Evolutionary conservation across 2,797 vertebrate species (phyloP).

Genomic region (Lateolabrax maculatus): DNA sequence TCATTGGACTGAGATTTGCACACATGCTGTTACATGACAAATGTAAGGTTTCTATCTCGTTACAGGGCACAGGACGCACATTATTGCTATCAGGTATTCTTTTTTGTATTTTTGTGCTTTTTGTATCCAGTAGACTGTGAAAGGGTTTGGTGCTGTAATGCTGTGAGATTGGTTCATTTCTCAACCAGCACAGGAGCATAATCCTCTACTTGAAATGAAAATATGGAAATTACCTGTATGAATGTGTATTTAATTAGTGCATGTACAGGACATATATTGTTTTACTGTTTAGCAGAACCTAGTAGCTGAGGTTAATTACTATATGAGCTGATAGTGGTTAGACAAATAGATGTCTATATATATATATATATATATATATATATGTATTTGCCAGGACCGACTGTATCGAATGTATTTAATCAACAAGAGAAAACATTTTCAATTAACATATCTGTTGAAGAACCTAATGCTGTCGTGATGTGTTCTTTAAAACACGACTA

Average conservation of each 20-base stretch:
- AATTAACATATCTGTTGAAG: background rate
- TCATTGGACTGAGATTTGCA: constrained; percentile 44
- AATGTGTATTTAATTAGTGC: background rate
- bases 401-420: no score
- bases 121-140: background rate
- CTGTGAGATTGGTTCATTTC: background rate
- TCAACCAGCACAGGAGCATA: background rate
- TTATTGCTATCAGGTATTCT: background rate
- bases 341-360: background rate
- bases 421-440: background rate
- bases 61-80: background rate
- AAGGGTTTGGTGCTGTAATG: background rate
- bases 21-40: constrained; percentile 11
- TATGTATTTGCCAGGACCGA: background rate
- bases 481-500: no score
- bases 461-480: no score
- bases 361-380: background rate
- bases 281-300: background rate
- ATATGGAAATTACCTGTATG: background rate
- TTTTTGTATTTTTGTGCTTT: background rate
- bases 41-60: background rate
- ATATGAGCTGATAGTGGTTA: background rate
- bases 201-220: background rate
- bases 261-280: background rate
- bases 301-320: background rate